These are phyloP conservation scores for Cynaeus angustus DNA, from an alignment of 2,888 invertebrate genomes.

Conservation along the genomic window DNA sequence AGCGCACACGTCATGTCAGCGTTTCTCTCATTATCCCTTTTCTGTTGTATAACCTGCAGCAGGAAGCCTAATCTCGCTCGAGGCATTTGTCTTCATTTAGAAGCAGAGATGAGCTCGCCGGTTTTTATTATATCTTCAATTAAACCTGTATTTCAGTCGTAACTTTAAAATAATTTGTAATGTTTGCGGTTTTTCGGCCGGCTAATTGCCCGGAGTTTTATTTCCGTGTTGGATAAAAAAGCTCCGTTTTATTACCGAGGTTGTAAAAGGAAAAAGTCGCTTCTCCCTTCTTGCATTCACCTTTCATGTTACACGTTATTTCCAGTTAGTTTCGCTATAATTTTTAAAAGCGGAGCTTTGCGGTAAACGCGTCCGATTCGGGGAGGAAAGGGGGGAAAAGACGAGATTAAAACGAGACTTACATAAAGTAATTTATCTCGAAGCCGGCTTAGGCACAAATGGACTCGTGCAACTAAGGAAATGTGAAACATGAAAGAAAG, in stretches of 20 bases:
- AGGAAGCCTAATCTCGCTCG: conserved; percentile 53
- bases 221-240: conserved; percentile 35
- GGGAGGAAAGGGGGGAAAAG: conserved; percentile 6
- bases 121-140: conserved; percentile 54
- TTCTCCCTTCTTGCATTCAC: conserved; percentile 12
- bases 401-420: conserved; percentile 45
- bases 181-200: conserved; percentile 43
- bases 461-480: conserved; percentile 24
- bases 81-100: conserved; percentile 58
- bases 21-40: conserved; percentile 59
- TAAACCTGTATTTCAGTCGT: conserved; percentile 50
- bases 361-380: conserved; percentile 24
- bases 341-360: conserved; percentile 31
- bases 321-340: conserved; percentile 34
- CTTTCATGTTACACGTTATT: conserved; percentile 33
- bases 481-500: conserved; percentile 38
- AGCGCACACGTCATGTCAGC: conserved; percentile 58
- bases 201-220: conserved; percentile 42
- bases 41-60: conserved; percentile 48
- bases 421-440: conserved; percentile 44
- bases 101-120: conserved; percentile 53
- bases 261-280: conserved; percentile 41
- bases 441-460: conserved; percentile 32
- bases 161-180: conserved; percentile 51
- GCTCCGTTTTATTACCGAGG: conserved; percentile 53